These are phyloP conservation scores for Romanogobio albipinnatus DNA, from an alignment of 2,113 vertebrate genomes.

Conservation along the genomic window DNA sequence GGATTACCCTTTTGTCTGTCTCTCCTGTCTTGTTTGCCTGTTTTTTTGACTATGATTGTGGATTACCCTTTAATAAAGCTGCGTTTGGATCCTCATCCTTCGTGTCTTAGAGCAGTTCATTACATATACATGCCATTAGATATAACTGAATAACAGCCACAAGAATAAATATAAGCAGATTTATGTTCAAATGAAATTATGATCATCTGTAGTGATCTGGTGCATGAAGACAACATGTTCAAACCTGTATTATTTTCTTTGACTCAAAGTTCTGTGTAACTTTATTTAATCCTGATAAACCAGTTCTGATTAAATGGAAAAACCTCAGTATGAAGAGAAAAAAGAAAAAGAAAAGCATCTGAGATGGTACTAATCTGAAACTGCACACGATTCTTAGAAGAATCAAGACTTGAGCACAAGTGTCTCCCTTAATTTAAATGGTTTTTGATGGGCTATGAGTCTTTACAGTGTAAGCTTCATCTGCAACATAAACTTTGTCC, in stretches of 20 bases:
- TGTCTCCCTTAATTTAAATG: neutral
- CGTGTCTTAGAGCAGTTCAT: too few species aligned
- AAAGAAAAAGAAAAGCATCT: too few species aligned
- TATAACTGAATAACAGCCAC: neutral
- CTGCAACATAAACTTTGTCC: neutral
- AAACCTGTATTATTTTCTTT: neutral
- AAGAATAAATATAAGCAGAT: neutral
- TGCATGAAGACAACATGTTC: neutral
- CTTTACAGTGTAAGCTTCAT: neutral
- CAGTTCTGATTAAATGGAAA: too few species aligned
- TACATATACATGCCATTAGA: neutral
- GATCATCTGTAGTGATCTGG: neutral
- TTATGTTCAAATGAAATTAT: neutral
- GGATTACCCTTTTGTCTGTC: too few species aligned
- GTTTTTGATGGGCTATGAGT: neutral
- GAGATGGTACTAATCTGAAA: neutral
- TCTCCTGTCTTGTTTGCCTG: too few species aligned
- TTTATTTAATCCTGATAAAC: too few species aligned
- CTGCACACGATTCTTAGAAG: neutral
- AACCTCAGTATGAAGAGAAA: too few species aligned
- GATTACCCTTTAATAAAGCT: too few species aligned
- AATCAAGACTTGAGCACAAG: neutral
- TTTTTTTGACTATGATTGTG: too few species aligned
- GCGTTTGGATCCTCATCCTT: too few species aligned
- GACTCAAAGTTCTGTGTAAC: too few species aligned